Evolutionary conservation across 1,140 invertebrate genomes (phyloP).

Genomic region (Microvelia longipes): DNA sequence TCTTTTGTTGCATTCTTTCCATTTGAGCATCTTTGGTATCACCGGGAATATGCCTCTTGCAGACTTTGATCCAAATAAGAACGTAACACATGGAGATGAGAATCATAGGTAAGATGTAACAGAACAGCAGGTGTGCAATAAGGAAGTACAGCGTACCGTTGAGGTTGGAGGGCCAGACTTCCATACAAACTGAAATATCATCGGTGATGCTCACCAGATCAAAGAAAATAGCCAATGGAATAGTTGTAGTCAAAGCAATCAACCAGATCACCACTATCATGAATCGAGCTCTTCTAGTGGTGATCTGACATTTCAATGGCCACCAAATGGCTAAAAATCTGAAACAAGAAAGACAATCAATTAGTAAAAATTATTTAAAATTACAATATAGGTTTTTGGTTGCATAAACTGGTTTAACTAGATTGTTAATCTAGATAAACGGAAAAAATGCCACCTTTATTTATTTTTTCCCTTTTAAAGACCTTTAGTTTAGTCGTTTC

Average conservation of each 20-base stretch:
- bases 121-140: conserved; percentile 72
- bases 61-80: conserved; percentile 84
- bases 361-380: too few species aligned
- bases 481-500: too few species aligned
- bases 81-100: conserved; percentile 84
- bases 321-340: conserved; percentile 92
- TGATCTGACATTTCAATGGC: conserved; percentile 81
- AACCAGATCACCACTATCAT: conserved; percentile 87
- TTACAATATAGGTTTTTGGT: too few species aligned
- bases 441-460: too few species aligned
- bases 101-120: conserved; percentile 83
- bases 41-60: conserved; percentile 67
- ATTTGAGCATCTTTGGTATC: conserved; percentile 82
- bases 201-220: conserved; percentile 55
- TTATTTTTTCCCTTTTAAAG: too few species aligned
- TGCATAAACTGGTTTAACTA: too few species aligned
- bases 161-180: conserved; percentile 66
- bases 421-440: too few species aligned
- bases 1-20: conserved; percentile 80
- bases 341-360: conserved; percentile 41
- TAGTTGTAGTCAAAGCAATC: conserved; percentile 62
- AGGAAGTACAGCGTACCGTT: conserved; percentile 74
- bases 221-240: conserved; percentile 83
- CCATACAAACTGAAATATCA: conserved; percentile 32
- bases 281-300: conserved; percentile 60